Evolutionary conservation across 2,888 invertebrate species (phyloP), one percentile per base, ranked within the genome.

Genomic region (Microplitis manilae): DNA sequence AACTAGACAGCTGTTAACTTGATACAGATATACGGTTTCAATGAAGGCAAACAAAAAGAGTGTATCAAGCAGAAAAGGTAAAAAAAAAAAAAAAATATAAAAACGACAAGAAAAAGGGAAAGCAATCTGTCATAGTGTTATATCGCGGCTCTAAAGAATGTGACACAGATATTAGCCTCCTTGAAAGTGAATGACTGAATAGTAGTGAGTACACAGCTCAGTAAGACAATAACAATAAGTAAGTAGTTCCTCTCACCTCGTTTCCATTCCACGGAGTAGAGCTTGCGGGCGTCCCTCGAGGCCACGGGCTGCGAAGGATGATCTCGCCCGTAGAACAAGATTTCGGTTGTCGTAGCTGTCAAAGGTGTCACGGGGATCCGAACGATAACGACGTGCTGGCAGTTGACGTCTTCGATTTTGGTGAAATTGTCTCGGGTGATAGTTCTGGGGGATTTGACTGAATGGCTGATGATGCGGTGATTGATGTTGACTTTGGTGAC

Each of bases 231-330:
- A 17, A 64, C 50, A 50, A 50, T 30, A 30, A 65, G 20, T 38
- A n/a, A 67, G 40, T 65, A 64, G 13, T 59, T 61, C 62, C 68
- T 76, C 84, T 84, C 81, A 85, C 87, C 87, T 87, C 81, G 86
- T 87, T 86, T 87, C 86, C 87, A 88, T 88, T 81, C 84, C 86
- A 84, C 83, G 81, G 50, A 50, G 50, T 77, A 79, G 83, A 83
- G 80, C 81, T 70, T 79, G 77, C 80, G 79, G 75, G 69, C 75
- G 75, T 77, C 67, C 60, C 60, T 68, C 77, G 74, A 77, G 75
- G 71, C 77, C 76, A 20, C 61, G 76, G 40, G 72, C 61, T 61
- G 39, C 62, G 73, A 73, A 77, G 20, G 70, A 70, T 77, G 67
- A 67, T 38, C 67, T 65, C 59, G 77, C 70, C 62, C 77, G 76